Evolutionary conservation across 2,113 vertebrate genomes (phyloP).

Genomic region (Nettapus auritus): DNA sequence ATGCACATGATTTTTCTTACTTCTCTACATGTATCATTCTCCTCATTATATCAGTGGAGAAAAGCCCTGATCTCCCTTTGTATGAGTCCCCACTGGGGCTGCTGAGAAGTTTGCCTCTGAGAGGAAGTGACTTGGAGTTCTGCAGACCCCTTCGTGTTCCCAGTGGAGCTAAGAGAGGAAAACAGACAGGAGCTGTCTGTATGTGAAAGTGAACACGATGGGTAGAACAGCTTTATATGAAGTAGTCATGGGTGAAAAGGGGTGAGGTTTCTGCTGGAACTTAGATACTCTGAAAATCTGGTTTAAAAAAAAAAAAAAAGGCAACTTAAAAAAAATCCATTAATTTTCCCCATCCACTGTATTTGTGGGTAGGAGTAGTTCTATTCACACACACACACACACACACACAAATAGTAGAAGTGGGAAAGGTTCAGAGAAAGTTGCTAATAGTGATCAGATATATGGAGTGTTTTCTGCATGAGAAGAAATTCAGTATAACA

Average conservation of each 20-base stretch:
- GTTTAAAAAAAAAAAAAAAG: neutral
- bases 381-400: no score
- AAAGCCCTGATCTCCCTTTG: neutral
- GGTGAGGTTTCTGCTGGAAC: neutral
- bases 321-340: neutral
- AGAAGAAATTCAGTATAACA: neutral
- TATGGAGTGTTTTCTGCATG: neutral
- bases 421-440: neutral
- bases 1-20: neutral
- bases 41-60: accelerated
- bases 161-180: neutral
- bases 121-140: neutral
- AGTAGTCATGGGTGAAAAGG: neutral
- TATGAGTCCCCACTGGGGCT: neutral
- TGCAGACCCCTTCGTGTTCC: neutral
- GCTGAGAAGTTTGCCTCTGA: neutral
- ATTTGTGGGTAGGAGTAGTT: neutral
- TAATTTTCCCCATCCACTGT: neutral
- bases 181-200: neutral
- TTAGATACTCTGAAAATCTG: neutral
- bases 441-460: neutral
- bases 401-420: neutral
- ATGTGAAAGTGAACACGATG: neutral
- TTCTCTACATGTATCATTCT: neutral
- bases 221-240: neutral